These are phyloP conservation scores for Plestiodon gilberti DNA, from an alignment of 2,113 vertebrate species.

Conservation along the genomic window DNA sequence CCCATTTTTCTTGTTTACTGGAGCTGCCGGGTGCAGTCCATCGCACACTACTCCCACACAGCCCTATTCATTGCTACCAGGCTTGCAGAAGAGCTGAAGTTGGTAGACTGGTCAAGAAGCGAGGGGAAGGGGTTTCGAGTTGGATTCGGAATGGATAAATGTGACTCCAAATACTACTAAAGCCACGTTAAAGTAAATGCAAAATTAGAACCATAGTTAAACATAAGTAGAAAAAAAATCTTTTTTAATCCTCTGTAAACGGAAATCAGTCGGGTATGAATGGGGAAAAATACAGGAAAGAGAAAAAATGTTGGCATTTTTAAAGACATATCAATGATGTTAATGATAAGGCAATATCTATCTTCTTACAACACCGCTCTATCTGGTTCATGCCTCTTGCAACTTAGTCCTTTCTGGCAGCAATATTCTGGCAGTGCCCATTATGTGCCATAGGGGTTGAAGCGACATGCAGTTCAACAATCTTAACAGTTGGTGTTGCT, in stretches of 20 bases:
- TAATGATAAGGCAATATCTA: too few relatives aligned
- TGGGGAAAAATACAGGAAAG: neutral
- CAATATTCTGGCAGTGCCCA: too few relatives aligned
- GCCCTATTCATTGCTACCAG: neutral
- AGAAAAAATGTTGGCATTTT: neutral
- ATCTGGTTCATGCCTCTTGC: too few relatives aligned
- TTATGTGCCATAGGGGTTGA: too few relatives aligned
- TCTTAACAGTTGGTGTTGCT: too few relatives aligned
- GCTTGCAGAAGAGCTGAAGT: neutral
- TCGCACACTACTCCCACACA: neutral
- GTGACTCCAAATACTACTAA: neutral
- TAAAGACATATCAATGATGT: neutral
- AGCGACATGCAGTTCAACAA: too few relatives aligned
- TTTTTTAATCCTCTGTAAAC: neutral
- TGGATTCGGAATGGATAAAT: neutral
- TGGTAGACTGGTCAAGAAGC: neutral
- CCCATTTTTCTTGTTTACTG: conserved; percentile 73
- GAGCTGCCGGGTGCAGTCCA: conserved; percentile 21
- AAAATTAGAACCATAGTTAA: neutral
- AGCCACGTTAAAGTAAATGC: neutral
- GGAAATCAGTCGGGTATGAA: neutral
- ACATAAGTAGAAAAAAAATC: neutral
- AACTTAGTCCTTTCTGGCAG: too few relatives aligned
- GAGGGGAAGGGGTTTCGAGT: neutral
- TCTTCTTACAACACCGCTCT: too few relatives aligned